Base-by-base conservation (phyloP, 2,113 vertebrate species). In the Podarcis muralis region DNA sequence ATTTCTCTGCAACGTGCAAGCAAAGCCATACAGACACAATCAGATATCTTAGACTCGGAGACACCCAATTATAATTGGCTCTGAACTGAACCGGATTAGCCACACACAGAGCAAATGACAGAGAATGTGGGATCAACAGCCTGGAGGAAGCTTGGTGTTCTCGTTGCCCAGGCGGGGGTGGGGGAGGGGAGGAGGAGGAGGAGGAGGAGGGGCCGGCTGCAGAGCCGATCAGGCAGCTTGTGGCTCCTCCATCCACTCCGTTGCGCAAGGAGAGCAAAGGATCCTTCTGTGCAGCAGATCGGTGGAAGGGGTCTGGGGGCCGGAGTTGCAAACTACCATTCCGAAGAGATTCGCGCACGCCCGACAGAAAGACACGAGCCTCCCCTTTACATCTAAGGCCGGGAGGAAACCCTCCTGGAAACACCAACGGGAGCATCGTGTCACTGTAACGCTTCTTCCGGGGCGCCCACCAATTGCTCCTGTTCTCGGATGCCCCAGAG, bases 401-500 rank as follows among this genome's bases (percentile, higher is more conserved):
- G 74, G 81, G 32, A 75, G 74, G 43, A 66, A 89, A 81, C 0
- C 81, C 84, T 78, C 11, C 6, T 35, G 6, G 68, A 13, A 11
- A 11, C 76, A 7, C n/a, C 11, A 0, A 59, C 20, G 22, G 43
- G n/a, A 37, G 22, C 80, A 27, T 65, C 11, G 6, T 2, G 59
- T 59, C 15, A 7, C 32, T 25, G 0, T 18, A 69, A 27, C 0
- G 18, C 37, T 86, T 68, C 74, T 2, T 1, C 48, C 0, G 22
- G 0, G 32, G 30, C 0, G 0, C 0, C 7, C 57, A 20, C 6
- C 57, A 20, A 35, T 0, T 0, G 20, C 1, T 7, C 1, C 40
- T 3, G 13, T 57, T 75, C 79, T 74, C 32, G 4, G 83, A 27
- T 35, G 30, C 2, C 37, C 78, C 74, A 43, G 35, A 7, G 4